Evolutionary conservation across 2,888 invertebrate genomes (phyloP).

Genomic region (Iselma pallidipennis): DNA sequence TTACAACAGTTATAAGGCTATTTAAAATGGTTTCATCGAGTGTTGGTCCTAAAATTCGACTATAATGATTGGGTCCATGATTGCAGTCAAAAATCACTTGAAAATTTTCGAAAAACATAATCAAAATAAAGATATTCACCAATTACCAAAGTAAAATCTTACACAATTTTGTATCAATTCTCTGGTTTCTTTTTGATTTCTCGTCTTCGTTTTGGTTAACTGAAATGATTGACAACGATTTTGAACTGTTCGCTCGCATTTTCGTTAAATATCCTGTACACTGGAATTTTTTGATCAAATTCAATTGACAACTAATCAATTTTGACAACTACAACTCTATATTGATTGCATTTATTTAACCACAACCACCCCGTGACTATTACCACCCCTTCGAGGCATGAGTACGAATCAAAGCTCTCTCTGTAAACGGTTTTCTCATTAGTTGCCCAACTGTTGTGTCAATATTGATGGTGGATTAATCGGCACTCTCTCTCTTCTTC

Average conservation of each 20-base stretch:
- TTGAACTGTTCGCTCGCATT: not conserved
- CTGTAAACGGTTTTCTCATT: conserved; percentile 28
- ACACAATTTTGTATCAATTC: not conserved
- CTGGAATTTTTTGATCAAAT: not conserved
- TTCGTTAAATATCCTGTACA: not conserved
- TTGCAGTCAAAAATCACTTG: too few relatives aligned
- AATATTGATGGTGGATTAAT: conserved; percentile 25
- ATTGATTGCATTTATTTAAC: not conserved
- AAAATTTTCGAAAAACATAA: conserved; percentile 18
- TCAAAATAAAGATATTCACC: not conserved
- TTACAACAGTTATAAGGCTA: conserved; percentile 10
- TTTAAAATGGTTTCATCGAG: conserved; percentile 18
- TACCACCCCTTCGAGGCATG: conserved; percentile 9
- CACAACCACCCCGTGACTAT: not conserved
- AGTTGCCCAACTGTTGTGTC: conserved; percentile 20
- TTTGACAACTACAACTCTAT: not conserved
- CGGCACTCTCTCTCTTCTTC: conserved; percentile 14
- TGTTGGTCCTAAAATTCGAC: conserved; percentile 19
- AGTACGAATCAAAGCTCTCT: conserved; percentile 24
- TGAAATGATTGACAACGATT: not conserved
- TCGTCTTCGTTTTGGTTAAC: not conserved
- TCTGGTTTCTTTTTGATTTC: not conserved
- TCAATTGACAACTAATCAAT: conserved; percentile 4
- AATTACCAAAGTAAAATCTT: not conserved
- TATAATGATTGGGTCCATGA: conserved; percentile 16